Conservation (phyloP, 2,113 vertebrate species). For the Telmatochromis sp. region DNA sequence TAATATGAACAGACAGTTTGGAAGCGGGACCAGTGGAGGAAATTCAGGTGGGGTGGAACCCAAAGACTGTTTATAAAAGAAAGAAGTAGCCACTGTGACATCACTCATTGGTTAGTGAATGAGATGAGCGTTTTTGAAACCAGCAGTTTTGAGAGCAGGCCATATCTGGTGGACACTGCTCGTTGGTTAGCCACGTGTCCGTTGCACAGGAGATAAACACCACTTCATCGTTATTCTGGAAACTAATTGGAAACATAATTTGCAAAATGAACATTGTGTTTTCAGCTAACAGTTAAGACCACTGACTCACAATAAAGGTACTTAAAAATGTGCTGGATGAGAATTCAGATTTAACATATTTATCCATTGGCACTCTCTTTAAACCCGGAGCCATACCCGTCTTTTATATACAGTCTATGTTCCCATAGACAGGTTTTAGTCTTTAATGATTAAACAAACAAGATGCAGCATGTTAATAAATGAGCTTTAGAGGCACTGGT, state of each 20-base stretch:
- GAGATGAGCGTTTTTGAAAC: neutral
- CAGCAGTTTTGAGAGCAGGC: neutral
- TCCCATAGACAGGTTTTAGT: neutral
- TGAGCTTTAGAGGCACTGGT: neutral
- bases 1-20: neutral
- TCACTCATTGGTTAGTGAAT: neutral
- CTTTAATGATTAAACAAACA: neutral
- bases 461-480: neutral
- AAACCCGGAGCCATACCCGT: fast-evolving
- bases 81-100: neutral
- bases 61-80: neutral
- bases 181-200: neutral
- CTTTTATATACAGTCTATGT: neutral
- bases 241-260: neutral
- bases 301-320: neutral
- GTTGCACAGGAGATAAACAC: neutral
- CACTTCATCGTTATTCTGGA: neutral
- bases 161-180: neutral
- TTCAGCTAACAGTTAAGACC: neutral
- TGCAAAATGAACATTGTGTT: neutral
- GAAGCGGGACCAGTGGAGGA: neutral
- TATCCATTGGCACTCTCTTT: neutral
- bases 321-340: neutral
- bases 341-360: neutral
- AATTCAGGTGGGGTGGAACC: neutral